Evolutionary conservation across 2,113 vertebrate genomes (phyloP).

Genomic region (Heliornis fulica): DNA sequence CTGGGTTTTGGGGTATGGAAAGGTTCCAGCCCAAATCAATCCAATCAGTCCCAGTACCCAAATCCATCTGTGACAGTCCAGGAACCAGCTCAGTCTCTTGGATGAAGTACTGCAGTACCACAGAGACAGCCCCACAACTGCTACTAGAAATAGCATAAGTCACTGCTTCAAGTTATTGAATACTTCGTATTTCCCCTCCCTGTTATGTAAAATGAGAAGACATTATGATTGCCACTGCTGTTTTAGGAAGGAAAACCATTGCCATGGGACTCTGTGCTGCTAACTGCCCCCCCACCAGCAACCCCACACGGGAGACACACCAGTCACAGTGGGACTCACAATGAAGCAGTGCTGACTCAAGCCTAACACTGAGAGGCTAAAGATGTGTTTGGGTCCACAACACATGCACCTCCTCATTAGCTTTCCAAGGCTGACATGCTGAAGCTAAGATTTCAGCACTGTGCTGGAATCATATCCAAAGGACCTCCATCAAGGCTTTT

Average conservation of each 20-base stretch:
- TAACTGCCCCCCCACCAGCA: background rate
- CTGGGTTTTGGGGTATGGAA: background rate
- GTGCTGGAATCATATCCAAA: background rate
- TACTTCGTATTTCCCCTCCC: background rate
- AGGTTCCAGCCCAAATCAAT: background rate
- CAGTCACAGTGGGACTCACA: background rate
- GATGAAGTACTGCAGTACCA: background rate
- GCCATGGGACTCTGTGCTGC: background rate
- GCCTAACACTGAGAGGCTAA: background rate
- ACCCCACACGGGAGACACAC: background rate
- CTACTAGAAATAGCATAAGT: background rate
- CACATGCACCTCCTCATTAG: background rate
- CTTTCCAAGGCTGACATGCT: background rate
- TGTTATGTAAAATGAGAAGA: background rate
- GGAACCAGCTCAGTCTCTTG: background rate
- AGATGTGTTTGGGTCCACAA: rapidly evolving
- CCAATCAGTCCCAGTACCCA: background rate
- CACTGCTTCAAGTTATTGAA: background rate
- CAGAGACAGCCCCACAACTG: background rate
- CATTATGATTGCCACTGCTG: background rate
- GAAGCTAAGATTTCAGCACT: background rate
- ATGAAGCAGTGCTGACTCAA: background rate
- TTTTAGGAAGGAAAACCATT: background rate
- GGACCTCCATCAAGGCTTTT: background rate
- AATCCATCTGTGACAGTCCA: background rate